Evolutionary conservation across 2,113 vertebrate species (phyloP), one percentile per base, ranked within the genome.

Genomic region (Capricornis sumatraensis): DNA sequence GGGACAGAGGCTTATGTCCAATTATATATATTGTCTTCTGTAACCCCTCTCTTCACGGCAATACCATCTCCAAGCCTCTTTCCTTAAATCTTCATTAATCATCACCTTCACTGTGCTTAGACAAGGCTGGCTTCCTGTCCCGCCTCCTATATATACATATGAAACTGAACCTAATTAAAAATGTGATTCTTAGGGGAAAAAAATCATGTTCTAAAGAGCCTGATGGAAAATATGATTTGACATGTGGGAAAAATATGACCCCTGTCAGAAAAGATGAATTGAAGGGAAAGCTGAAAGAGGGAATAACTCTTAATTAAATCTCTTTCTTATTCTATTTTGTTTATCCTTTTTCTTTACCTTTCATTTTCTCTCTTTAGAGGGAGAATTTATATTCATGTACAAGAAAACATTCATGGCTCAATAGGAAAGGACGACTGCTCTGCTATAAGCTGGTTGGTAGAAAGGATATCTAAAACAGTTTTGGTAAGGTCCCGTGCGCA

Each of bases 241-340:
- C 58, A 79, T 13, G 5, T 60, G 50, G 43, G 36, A 30, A 58
- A 95, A 91, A 95, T 53, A 12, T 87, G 36, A 76, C 33, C 58
- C 67, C 81, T 91, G 62, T 30, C 85, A 90, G 91, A 86, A 97
- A 92, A 95, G 53, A 50, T 55, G 28, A 97, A 87, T 55, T 50
- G 90, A 50, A 95, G 58, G 52, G 27, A 93, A 74, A 93, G 3
- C 12, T 57, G 45, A 91, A 93, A 83, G 33, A 87, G 15, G n/a
- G 5, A 87, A 83, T 64, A 60, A 28, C 50, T 95, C 33, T 10
- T 21, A 76, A 23, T 17, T 30, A 28, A 95, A 50, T 40, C 74
- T 90, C 62, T 95, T 85, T 82, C 15, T 33, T 71, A 2, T 25
- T 79, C 47, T 64, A 11, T 45, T 78, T 83, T 67, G 21, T 78